Base-by-base conservation (phyloP, 2,888 invertebrate genomes). In the Limnephilus lunatus region DNA sequence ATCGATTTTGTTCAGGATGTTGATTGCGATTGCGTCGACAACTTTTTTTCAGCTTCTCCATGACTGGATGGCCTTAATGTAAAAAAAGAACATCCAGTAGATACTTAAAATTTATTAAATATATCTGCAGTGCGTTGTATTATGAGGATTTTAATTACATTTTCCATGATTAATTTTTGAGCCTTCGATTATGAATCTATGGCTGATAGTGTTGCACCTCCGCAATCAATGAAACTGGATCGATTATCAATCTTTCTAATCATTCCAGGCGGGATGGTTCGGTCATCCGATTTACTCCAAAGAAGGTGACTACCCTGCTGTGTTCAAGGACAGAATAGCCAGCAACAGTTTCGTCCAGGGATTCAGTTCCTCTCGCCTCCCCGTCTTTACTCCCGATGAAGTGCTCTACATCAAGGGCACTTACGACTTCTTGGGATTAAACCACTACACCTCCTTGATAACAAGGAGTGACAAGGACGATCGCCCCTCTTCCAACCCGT, bases 361-460 rank as follows among this genome's bases (percentile, higher is more conserved):
- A 15, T 97, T 96, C 94, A 94, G 95, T 0, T 95, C 96, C 31
- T 97, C 97, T 0, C 96, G 97, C 14, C 95, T 98, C 3, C 97
- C 97, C 0, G 94, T 94, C 91, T 97, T 97, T 94, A 97, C 97
- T 0, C 83, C 94, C 0, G 95, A 97, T 53, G 97, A 98, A 95
- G 95, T 97, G 15, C 94, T 95, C 25, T 95, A 95, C 91, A 96
- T 98, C 35, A 95, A 95, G 83, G 97, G 96, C 0, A 97, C 98
- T 0, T 96, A 96, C 2, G 98, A 98, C 94, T 98, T 97, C 95
- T 95, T 98, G 90, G 98, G 98, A 0, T 94, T 98, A 32, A 98
- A 98, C 94, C 97, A 97, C 92, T 98, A 98, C 94, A 97, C 97
- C 0, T 92, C 93, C 48, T 91, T 91, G 68, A 93, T 93, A 32